Base-by-base conservation (phyloP, 1,140 invertebrate genomes). In the Helicoverpa armigera region DNA sequence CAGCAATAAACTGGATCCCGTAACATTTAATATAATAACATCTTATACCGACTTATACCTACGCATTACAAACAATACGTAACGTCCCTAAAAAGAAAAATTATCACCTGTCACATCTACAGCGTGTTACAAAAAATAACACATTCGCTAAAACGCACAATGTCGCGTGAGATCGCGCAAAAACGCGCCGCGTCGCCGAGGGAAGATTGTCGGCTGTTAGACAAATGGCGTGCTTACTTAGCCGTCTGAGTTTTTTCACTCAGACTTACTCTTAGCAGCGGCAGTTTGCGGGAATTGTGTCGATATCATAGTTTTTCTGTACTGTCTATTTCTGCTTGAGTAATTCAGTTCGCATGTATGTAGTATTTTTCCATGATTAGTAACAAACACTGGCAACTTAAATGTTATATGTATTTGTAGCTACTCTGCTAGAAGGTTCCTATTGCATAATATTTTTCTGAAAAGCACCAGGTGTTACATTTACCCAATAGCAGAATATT, bases 191-290 rank as follows among this genome's bases (percentile, higher is more conserved):
- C 73, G 58, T 31, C 50, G 31, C 63, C 12, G 65, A 29, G 50
- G 61, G 76, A 13, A 53, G 76, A 35, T 48, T 70, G 76, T 56
- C 65, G 65, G 53, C 63, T 53, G 67, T 61, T 79, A 77, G 78
- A 82, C 75, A 81, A 85, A 82, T 81, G 81, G 79, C 31, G 11
- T 31, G 51, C 81, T 76, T 78, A 73, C 79, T 83, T 83, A 83
- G 56, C 63, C 60, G 60, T 67, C 70, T 51, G 56, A 16, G 69
- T 73, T 80, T 80, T 72, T 80, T 70, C 67, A 56, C 70, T 70
- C 3, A 31, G 76, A 67, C 74, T 51, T 60, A 43, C 58, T 43
- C 16, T 63, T 43, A n/a, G 18, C 5, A 12, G 54, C 18, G 56
- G 60, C 50, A 14, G 54, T 58, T 74, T 65, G 43, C 58, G 58